Conservation (phyloP, 1,140 invertebrate genomes). For the Ruditapes philippinarum region DNA sequence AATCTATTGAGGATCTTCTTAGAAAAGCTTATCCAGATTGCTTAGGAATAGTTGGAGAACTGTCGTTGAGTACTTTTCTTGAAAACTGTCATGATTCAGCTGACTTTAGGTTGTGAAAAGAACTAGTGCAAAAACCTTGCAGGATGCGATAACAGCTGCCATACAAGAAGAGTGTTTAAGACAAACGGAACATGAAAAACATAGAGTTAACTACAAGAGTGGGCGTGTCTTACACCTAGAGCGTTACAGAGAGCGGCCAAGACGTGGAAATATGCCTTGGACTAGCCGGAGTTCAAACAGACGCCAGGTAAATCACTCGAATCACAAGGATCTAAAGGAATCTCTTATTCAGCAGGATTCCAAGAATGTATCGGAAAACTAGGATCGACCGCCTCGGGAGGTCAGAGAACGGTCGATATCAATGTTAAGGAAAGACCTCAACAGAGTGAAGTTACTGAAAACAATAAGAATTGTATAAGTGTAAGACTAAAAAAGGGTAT, state of each 20-base stretch:
- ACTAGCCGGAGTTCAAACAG: neutral
- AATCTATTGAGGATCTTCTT: slow-evolving; percentile 61
- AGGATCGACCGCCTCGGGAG: slow-evolving; percentile 40
- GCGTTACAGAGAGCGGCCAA: neutral
- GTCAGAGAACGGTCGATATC: too few relatives aligned
- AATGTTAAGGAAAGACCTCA: neutral
- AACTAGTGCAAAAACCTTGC: slow-evolving; percentile 52
- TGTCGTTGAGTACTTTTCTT: slow-evolving; percentile 52
- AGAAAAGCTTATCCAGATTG: slow-evolving; percentile 62
- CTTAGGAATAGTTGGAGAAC: slow-evolving; percentile 62
- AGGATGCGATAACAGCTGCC: slow-evolving; percentile 55
- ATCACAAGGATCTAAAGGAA: neutral
- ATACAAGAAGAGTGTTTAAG: slow-evolving; percentile 68
- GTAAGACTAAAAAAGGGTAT: slow-evolving; percentile 24
- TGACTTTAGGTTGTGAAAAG: slow-evolving; percentile 63
- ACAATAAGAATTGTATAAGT: neutral
- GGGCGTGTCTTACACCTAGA: too few relatives aligned
- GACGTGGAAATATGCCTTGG: neutral
- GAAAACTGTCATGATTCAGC: slow-evolving; percentile 65
- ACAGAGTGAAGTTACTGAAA: neutral
- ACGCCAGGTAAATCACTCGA: neutral
- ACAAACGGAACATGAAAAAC: slow-evolving; percentile 29
- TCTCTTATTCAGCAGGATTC: too few relatives aligned
- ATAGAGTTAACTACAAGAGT: too few relatives aligned
- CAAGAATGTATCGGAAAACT: slow-evolving; percentile 25